Percentiles rank a stretch among this genome's conserved stretches.
phyloP scores from a whole-genome alignment of 2,888 invertebrate species.

The Odontomyia ornata region DNA sequence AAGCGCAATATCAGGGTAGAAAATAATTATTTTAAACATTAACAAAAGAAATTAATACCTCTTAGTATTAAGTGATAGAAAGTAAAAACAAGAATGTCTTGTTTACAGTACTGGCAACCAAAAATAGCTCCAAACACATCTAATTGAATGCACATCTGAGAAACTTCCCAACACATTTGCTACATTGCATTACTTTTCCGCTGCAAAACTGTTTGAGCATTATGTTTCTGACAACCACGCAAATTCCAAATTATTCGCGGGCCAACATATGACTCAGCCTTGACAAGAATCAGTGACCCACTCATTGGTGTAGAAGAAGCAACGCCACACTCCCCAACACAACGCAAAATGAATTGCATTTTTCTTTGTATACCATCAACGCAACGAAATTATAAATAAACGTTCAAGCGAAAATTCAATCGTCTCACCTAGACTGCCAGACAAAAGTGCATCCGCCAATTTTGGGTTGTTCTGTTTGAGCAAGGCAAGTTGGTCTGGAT shows the following conservation, averaged over 20 bases:
- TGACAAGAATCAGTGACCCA: background rate
- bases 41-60: too few relatives aligned
- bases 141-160: background rate
- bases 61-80: too few relatives aligned
- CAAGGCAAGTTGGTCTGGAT: slow-evolving; percentile 89
- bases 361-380: slow-evolving; percentile 4
- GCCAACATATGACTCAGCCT: background rate
- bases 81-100: too few relatives aligned
- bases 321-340: background rate
- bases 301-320: background rate
- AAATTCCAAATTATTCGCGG: background rate
- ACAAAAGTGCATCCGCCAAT: slow-evolving; percentile 88
- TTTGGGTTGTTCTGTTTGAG: slow-evolving; percentile 93
- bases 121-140: too few relatives aligned
- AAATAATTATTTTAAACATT: too few relatives aligned
- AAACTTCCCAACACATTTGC: background rate
- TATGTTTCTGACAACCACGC: slow-evolving; percentile 15
- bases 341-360: slow-evolving; percentile 36
- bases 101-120: too few relatives aligned
- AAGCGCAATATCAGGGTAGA: too few relatives aligned
- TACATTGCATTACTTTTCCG: too few relatives aligned
- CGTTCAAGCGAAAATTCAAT: background rate
- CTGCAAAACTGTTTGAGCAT: background rate
- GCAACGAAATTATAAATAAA: too few relatives aligned
- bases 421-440: slow-evolving; percentile 78